Base-by-base conservation (phyloP, 2,113 vertebrate genomes). In the Eulemur rufifrons region DNA sequence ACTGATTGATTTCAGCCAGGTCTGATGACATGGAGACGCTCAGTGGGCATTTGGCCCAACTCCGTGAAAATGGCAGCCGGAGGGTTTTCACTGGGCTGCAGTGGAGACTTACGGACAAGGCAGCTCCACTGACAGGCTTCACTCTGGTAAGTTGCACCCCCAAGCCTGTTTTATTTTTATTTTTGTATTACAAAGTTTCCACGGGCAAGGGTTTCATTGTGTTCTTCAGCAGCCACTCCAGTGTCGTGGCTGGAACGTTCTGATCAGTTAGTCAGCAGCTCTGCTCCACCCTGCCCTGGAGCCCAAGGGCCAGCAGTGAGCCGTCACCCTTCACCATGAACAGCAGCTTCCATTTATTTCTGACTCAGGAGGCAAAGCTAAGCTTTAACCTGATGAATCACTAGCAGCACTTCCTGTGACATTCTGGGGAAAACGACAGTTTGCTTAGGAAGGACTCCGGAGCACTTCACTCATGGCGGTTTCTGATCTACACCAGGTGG, bases 321-420 rank as follows among this genome's bases (percentile, higher is more conserved):
- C 61, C 50, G 29, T 52, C 29, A 1, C 45, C 76, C 32, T 90
- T 45, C 50, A 76, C 73, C 15, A 18, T 7, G 34, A 52, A 32
- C 14, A 29, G 50, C n/a, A 13, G 21, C 11, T 66, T 71, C 21
- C 0, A 3, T 42, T 95, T 74, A 13, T 71, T 68, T 94, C 95
- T 96, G 94, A 97, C 61, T 82, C 50, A 39, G 77, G 81, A 95
- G 94, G 81, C 88, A 95, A 92, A 77, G 61, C 25, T 61, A 27
- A 63, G 29, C 18, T 96, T 95, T 94, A 96, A 91, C 32, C 47
- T 34, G 23, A 37, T 94, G 97, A 97, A 47, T 97, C 96, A 96
- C 39, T 81, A 27, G 64, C 73, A 56, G 54, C 66, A 69, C 77
- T 94, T 97, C 83, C 97, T 61, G 93, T 45, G 77, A 81, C 27